These are phyloP conservation scores for Cryptotis parvus DNA, from an alignment of 2,113 vertebrate species.

Conservation along the genomic window DNA sequence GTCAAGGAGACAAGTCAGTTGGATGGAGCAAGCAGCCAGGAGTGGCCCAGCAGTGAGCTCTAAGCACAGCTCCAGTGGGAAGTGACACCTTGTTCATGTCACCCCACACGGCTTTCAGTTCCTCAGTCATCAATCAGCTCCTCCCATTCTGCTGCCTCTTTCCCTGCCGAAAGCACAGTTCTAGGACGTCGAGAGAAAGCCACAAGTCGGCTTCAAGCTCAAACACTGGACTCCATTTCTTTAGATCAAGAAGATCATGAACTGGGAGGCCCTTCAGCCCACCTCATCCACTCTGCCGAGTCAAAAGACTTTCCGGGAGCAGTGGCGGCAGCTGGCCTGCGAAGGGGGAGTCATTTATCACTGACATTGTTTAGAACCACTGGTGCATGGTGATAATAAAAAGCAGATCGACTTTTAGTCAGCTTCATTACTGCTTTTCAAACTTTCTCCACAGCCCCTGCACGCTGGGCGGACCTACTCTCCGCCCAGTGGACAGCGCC, in stretches of 20 bases:
- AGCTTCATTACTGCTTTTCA: background rate
- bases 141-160: background rate
- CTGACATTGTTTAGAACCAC: background rate
- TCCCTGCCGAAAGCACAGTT: background rate
- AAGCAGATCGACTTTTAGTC: background rate
- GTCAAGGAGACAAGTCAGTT: background rate
- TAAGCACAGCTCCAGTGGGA: background rate
- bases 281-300: background rate
- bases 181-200: conserved; percentile 1
- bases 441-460: background rate
- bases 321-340: background rate
- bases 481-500: background rate
- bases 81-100: background rate
- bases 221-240: background rate
- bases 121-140: background rate
- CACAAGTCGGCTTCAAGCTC: background rate
- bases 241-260: conserved; percentile 20
- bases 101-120: background rate
- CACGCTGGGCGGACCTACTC: fast-evolving
- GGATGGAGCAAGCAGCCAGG: background rate
- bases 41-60: background rate
- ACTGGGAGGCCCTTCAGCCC: background rate
- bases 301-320: background rate
- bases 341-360: background rate
- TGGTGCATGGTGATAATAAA: background rate